Conservation (phyloP, 2,113 vertebrate genomes). For the Pongo pygmaeus region DNA sequence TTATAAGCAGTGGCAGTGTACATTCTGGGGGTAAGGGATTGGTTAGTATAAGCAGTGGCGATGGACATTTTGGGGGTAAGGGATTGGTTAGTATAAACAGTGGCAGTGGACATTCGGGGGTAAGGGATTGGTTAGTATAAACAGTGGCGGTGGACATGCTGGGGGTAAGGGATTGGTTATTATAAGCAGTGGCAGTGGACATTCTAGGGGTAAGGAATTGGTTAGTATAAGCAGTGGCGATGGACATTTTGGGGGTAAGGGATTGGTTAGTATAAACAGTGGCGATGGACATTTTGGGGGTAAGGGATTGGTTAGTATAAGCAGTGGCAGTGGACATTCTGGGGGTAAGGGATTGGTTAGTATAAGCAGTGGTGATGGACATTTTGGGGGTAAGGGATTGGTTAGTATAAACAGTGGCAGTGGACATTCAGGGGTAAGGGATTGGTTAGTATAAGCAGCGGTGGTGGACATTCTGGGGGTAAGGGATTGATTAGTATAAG, state of each 20-base stretch:
- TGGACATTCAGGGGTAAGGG: no score
- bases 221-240: accelerated
- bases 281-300: background rate
- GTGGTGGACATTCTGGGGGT: no score
- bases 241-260: background rate
- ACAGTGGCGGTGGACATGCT: accelerated
- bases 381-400: background rate
- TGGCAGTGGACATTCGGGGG: accelerated
- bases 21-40: no score
- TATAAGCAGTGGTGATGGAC: background rate
- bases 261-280: accelerated
- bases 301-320: accelerated
- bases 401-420: no score
- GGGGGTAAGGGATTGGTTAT: accelerated
- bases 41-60: background rate
- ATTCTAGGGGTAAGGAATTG: background rate
- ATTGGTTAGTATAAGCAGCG: accelerated
- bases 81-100: accelerated
- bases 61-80: no score
- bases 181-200: accelerated
- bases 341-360: accelerated
- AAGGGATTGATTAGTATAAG: accelerated
- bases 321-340: background rate
- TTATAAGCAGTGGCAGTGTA: background rate
- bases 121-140: accelerated